Conservation (phyloP, 2,888 invertebrate species). For the Stenodera caucasica region DNA sequence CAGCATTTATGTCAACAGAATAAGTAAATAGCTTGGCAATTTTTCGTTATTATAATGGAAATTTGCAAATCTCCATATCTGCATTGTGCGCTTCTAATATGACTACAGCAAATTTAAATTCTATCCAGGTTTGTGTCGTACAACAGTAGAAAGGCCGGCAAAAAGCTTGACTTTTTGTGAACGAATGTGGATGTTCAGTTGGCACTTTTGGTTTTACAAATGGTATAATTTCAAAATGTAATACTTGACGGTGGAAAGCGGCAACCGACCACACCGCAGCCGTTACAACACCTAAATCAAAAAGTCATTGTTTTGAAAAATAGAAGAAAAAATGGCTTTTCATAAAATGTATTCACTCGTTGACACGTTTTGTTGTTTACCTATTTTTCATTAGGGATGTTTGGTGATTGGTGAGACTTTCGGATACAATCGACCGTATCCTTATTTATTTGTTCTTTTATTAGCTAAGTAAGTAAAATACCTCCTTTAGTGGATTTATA, state of each 20-base stretch:
- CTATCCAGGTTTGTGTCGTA: slow-evolving; percentile 33
- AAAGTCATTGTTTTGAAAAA: slow-evolving; percentile 43
- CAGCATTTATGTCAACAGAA: slow-evolving; percentile 13
- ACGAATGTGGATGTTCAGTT: slow-evolving; percentile 33
- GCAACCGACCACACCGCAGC: slow-evolving; percentile 26
- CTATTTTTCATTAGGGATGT: not conserved
- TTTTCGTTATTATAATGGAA: slow-evolving; percentile 27
- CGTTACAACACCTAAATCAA: slow-evolving; percentile 45
- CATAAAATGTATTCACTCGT: not conserved
- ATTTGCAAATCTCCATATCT: slow-evolving; percentile 26
- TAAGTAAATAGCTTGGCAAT: slow-evolving; percentile 21
- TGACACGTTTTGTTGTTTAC: not conserved
- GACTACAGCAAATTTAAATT: slow-evolving; percentile 29
- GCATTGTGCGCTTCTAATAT: slow-evolving; percentile 26
- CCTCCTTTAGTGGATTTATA: slow-evolving; percentile 20
- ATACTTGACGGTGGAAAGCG: slow-evolving; percentile 40
- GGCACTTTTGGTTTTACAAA: slow-evolving; percentile 46
- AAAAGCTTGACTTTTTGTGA: slow-evolving; percentile 32
- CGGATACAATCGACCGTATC: slow-evolving; percentile 17
- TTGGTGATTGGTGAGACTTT: not conserved
- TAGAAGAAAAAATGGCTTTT: not conserved
- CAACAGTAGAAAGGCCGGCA: slow-evolving; percentile 28
- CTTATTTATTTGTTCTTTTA: slow-evolving; percentile 29
- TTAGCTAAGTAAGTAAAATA: slow-evolving; percentile 27
- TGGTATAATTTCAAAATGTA: slow-evolving; percentile 47